phyloP scores from a whole-genome alignment of 2,888 invertebrate genomes.

The Apoda limacodes region DNA sequence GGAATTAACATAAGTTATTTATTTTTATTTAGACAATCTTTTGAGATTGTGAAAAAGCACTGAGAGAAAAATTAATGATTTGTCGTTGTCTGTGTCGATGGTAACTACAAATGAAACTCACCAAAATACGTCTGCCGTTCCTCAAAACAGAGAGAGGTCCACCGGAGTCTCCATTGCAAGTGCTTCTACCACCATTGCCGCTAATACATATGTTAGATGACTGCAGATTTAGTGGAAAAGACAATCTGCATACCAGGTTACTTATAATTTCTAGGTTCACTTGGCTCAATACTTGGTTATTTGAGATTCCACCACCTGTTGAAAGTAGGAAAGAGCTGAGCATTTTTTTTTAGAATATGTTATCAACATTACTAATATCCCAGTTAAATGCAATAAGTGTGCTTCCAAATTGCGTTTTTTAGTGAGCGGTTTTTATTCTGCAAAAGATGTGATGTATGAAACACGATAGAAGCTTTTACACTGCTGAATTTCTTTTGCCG shows the following conservation, averaged over 20 bases:
- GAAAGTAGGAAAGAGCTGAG: no score
- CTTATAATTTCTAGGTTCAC: constrained; percentile 29
- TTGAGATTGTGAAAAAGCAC: not conserved
- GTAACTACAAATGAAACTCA: constrained; percentile 25
- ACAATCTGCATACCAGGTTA: constrained; percentile 24
- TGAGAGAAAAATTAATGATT: not conserved
- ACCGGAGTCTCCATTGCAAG: constrained; percentile 44
- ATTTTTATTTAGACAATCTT: not conserved
- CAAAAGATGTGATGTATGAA: no score
- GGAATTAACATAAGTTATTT: not conserved
- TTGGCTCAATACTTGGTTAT: constrained; percentile 23
- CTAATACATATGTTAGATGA: constrained; percentile 29
- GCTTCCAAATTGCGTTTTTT: no score
- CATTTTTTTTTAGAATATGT: no score
- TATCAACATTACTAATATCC: no score
- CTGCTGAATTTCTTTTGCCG: no score
- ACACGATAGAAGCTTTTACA: no score
- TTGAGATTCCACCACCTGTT: constrained; percentile 19
- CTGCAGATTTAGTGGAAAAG: constrained; percentile 27
- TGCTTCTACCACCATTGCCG: constrained; percentile 21
- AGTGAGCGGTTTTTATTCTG: no score
- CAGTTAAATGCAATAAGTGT: no score
- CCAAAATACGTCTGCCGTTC: constrained; percentile 25
- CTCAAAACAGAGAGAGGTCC: constrained; percentile 32
- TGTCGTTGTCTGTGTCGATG: not conserved